Conservation (phyloP, 64 coral and sea anemone species). For the Montipora capricornis region DNA sequence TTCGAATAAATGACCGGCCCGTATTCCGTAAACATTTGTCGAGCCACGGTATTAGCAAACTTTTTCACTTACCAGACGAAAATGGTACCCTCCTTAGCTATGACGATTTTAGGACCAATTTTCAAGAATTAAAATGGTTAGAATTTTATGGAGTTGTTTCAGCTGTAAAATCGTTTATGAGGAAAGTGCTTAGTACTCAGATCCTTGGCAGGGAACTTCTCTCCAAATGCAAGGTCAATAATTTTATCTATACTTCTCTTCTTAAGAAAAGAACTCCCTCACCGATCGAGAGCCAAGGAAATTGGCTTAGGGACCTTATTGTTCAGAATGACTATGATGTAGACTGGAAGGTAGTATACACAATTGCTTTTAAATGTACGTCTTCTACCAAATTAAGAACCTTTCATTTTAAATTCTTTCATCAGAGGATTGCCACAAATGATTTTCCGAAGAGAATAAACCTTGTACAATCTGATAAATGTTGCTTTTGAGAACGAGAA, state of each 20-base stretch:
- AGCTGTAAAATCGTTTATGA: neutral
- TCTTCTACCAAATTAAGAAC: constrained; percentile 19
- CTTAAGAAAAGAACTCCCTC: neutral
- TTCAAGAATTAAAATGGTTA: constrained; percentile 10
- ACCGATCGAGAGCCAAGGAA: neutral
- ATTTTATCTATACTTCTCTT: neutral
- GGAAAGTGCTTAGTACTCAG: neutral
- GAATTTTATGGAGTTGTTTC: constrained; percentile 2
- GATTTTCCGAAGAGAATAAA: constrained; percentile 29
- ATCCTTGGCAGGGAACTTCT: neutral
- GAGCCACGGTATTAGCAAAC: neutral
- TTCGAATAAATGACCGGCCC: neutral
- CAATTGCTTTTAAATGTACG: constrained; percentile 3
- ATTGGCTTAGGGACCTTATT: neutral
- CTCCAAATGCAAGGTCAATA: neutral
- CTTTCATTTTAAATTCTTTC: neutral
- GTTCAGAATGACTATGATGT: neutral
- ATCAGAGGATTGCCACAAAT: constrained; percentile 22
- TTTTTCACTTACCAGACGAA: constrained; percentile 5
- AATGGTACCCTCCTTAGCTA: constrained; percentile 4
- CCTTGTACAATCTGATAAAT: constrained; percentile 9
- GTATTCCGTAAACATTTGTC: constrained; percentile 1
- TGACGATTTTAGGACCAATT: neutral
- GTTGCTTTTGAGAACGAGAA: constrained; percentile 19
- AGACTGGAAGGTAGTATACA: neutral